Conservation (phyloP, 2,797 vertebrate species). For the Trematomus bernacchii region DNA sequence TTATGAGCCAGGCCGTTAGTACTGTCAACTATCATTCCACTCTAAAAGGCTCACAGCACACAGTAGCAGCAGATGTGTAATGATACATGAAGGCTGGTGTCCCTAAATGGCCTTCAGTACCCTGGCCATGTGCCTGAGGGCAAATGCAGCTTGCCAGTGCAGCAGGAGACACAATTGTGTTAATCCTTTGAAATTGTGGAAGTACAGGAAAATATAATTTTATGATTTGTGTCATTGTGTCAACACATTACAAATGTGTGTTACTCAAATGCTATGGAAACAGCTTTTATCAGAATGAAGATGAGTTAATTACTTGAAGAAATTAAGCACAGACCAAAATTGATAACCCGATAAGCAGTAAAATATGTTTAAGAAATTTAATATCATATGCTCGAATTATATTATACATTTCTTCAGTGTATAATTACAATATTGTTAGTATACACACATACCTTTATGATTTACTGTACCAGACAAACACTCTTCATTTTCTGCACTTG, state of each 20-base stretch:
- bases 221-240: neutral
- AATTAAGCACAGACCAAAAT: slow-evolving; percentile 21
- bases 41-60: slow-evolving; percentile 18
- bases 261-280: neutral
- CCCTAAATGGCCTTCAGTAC: slow-evolving; percentile 10
- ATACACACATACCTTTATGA: slow-evolving; percentile 26
- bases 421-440: slow-evolving; percentile 11
- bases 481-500: slow-evolving; percentile 29
- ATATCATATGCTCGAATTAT: slow-evolving; percentile 6
- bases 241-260: neutral
- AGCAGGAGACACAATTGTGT: neutral
- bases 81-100: slow-evolving; percentile 17
- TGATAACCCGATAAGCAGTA: neutral
- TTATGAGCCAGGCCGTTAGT: neutral
- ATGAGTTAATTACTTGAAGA: slow-evolving; percentile 1
- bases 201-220: neutral
- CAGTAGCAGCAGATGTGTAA: slow-evolving; percentile 1
- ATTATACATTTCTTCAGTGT: neutral
- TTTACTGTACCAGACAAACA: slow-evolving; percentile 29
- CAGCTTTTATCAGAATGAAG: slow-evolving; percentile 9
- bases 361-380: neutral
- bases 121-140: slow-evolving; percentile 14
- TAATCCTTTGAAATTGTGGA: neutral
- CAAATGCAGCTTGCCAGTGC: slow-evolving; percentile 22
- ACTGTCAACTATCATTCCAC: neutral